Conservation (phyloP, 2,113 vertebrate species). For the Psilopogon haemacephalus region DNA sequence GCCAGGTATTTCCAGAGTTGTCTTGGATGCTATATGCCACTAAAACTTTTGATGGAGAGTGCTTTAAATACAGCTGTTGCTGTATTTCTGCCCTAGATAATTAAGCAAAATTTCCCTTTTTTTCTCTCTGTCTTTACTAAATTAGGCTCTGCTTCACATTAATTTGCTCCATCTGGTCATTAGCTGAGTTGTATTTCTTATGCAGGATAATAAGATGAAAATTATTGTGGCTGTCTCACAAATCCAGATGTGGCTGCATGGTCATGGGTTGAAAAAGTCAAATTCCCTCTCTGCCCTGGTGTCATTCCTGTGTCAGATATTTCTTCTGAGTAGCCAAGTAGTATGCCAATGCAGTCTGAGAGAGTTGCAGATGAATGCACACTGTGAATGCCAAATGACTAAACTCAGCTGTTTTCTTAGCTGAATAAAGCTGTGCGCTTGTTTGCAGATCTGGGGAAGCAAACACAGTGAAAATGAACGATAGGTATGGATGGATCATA, state of each 20-base stretch:
- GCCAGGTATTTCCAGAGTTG: not conserved
- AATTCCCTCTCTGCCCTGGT: not conserved
- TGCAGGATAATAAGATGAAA: slow-evolving; percentile 46
- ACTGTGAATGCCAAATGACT: slow-evolving; percentile 26
- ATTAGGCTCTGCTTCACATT: slow-evolving; percentile 46
- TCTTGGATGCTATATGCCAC: not conserved
- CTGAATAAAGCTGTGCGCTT: slow-evolving; percentile 27
- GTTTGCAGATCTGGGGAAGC: not conserved
- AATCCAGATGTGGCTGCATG: slow-evolving; percentile 28
- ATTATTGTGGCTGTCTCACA: slow-evolving; percentile 30
- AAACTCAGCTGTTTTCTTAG: slow-evolving; percentile 22
- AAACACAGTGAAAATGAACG: slow-evolving; percentile 14
- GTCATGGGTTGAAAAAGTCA: slow-evolving; percentile 25
- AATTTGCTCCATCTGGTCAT: slow-evolving; percentile 59
- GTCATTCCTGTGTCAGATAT: not conserved
- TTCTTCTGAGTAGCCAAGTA: not conserved
- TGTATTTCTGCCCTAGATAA: slow-evolving; percentile 28
- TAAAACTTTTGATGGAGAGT: not conserved
- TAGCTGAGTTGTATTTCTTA: slow-evolving; percentile 50
- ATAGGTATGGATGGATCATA: slow-evolving; percentile 9
- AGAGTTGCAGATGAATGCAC: not conserved
- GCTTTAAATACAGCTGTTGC: slow-evolving; percentile 11
- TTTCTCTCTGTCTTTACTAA: not conserved
- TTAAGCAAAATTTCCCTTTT: slow-evolving; percentile 45
- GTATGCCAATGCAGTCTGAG: too few species aligned